Evolutionary conservation across 2,888 invertebrate species (phyloP).

Genomic region (Drosophila aldrichi): DNA sequence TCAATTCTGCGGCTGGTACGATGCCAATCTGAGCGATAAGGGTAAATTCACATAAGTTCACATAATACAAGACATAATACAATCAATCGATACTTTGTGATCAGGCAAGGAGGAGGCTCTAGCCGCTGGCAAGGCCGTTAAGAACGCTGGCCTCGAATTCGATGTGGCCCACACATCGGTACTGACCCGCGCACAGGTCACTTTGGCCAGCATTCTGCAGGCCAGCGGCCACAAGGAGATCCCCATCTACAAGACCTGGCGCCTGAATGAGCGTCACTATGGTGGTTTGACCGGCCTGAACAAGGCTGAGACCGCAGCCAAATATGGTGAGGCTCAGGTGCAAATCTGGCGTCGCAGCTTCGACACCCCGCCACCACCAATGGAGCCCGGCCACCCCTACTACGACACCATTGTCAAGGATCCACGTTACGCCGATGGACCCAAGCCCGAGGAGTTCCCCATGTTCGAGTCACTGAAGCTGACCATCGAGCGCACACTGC

Average conservation of each 20-base stretch:
- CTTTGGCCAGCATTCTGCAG: slow-evolving; percentile 89
- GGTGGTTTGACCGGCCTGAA: slow-evolving; percentile 95
- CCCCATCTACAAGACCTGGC: slow-evolving; percentile 91
- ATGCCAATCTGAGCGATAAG: slow-evolving; percentile 90
- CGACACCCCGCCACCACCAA: slow-evolving; percentile 93
- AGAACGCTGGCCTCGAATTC: slow-evolving; percentile 90
- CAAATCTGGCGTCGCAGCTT: slow-evolving; percentile 95
- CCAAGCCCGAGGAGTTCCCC: slow-evolving; percentile 92
- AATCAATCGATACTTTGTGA: slow-evolving; percentile 26
- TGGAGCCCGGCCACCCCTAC: slow-evolving; percentile 92
- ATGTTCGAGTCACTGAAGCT: slow-evolving; percentile 94
- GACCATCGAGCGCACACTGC: slow-evolving; percentile 93
- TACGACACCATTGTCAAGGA: slow-evolving; percentile 92
- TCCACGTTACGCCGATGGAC: slow-evolving; percentile 90
- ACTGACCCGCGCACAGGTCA: slow-evolving; percentile 92
- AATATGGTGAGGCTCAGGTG: slow-evolving; percentile 93
- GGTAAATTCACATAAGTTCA: slow-evolving; percentile 86
- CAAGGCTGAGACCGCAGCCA: slow-evolving; percentile 94
- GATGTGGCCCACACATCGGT: slow-evolving; percentile 94
- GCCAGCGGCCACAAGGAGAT: slow-evolving; percentile 90
- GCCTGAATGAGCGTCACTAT: slow-evolving; percentile 95
- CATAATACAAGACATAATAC: slow-evolving; percentile 2
- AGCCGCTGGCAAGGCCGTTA: slow-evolving; percentile 91
- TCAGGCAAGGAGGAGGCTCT: slow-evolving; percentile 84
- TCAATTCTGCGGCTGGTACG: slow-evolving; percentile 91